Base-by-base conservation (phyloP, 2,113 vertebrate species). In the Colaptes auratus region DNA sequence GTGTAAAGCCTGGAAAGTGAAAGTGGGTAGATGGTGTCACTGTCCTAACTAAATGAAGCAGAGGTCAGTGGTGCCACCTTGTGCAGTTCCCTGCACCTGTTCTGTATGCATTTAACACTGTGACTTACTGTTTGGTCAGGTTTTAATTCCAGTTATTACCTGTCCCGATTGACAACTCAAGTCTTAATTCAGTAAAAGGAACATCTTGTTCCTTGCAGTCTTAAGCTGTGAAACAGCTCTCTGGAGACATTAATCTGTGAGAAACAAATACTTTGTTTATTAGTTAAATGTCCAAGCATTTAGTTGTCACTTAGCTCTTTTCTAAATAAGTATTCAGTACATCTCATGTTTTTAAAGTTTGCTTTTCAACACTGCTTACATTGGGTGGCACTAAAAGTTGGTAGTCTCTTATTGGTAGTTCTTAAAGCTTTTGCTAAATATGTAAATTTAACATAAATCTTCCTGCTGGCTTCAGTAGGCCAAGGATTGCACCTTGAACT, bases 271-370 rank as follows among this genome's bases (percentile, higher is more conserved):
- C 16, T 50, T 39, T 33, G 23, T 23, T 74, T 89, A 13, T 44
- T 30, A 23, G 31, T 39, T 81, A 75, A 85, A 24, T 12, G 23
- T 25, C 33, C 7, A 48, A 7, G 9, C 28, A 19, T 63, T 63
- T 63, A 58, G 23, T 35, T 0, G 1, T 12, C 3, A 0, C 44
- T 48, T 35, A 10, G 2, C 15, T 59, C 8, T n/a, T 84, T 79
- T 53, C 53, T 64, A 42, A 77, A 44, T 35, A 33, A 5, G 5
- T 78, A 5, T 66, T 86, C 15, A 21, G 10, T 39, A 10, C 9
- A 8, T 23, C 9, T 82, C 18, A 17, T 19, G 10, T 10, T 56
- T 67, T 80, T 55, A 36, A n/a, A 15, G 12, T 72, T 75, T 55
- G 9, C 7, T 4, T 52, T 52, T 52, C 36, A 78, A 27, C 72